These are phyloP conservation scores for Halcyon leucocephala DNA, from an alignment of 2,797 vertebrate genomes.

Conservation along the genomic window DNA sequence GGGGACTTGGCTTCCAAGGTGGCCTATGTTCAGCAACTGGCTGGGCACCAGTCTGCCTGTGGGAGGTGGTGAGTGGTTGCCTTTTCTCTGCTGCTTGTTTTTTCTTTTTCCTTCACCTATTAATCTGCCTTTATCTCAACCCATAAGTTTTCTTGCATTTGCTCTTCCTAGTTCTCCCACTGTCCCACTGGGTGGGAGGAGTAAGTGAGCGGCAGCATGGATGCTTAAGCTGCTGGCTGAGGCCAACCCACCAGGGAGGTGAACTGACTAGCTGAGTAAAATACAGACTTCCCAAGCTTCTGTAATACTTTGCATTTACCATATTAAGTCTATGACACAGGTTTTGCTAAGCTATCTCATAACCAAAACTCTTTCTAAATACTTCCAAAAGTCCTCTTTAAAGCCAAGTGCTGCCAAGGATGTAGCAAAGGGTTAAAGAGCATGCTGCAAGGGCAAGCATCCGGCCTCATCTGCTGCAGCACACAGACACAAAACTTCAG, in stretches of 20 bases:
- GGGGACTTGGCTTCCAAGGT: not conserved
- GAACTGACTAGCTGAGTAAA: not conserved
- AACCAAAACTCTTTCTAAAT: not conserved
- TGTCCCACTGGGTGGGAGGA: not conserved
- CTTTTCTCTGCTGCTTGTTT: not conserved
- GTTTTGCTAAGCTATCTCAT: not conserved
- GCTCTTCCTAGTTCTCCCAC: not conserved
- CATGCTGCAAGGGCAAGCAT: not conserved
- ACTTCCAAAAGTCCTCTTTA: not conserved
- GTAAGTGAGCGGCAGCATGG: fast-evolving
- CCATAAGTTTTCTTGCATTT: not conserved
- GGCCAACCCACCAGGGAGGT: not conserved
- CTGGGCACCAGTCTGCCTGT: not conserved
- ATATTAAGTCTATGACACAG: not conserved
- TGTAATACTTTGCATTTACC: not conserved
- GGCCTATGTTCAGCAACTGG: not conserved
- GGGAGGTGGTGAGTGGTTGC: not conserved
- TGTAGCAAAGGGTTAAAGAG: not conserved
- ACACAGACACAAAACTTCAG: not conserved
- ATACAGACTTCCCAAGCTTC: not conserved
- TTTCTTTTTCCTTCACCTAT: not conserved
- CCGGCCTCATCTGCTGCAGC: not conserved
- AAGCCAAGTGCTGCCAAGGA: not conserved
- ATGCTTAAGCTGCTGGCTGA: not conserved
- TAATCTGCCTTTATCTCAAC: not conserved